Percentiles rank a stretch among this genome's conserved stretches.
Evolutionary conservation across 2,113 vertebrate species (phyloP).

Genomic region (Octodon degus): DNA sequence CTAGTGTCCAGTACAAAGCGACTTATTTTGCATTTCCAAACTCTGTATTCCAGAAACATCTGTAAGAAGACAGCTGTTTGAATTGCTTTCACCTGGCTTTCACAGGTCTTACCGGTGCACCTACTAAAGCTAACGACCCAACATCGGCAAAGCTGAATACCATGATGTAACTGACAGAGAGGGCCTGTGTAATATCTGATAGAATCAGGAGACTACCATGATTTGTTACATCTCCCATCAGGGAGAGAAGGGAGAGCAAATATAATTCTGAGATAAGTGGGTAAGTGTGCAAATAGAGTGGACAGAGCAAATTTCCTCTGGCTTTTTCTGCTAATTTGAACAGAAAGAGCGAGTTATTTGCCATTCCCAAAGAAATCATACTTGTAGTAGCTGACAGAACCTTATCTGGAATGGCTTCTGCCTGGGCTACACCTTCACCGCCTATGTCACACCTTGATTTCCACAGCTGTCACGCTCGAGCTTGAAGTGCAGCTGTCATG

Average conservation of each 20-base stretch:
- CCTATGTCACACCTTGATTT: not conserved
- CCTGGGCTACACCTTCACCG: not conserved
- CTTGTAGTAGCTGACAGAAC: not conserved
- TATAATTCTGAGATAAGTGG: not conserved
- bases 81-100: not conserved
- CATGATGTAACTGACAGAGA: not conserved
- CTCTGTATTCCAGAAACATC: not conserved
- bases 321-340: not conserved
- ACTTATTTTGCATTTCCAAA: not conserved
- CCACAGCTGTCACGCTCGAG: not conserved
- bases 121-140: not conserved
- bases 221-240: not conserved
- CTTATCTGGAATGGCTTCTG: not conserved
- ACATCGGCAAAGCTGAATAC: not conserved
- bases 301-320: not conserved
- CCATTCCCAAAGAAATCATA: constrained; percentile 3
- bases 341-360: not conserved
- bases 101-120: not conserved
- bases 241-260: not conserved
- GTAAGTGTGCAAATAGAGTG: not conserved
- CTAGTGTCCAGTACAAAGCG: not conserved
- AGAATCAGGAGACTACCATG: not conserved
- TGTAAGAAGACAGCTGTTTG: not conserved
- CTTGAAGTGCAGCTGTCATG: not conserved
- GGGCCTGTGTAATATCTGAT: not conserved